Percentiles rank a stretch among this genome's conserved stretches.
phyloP scores from a whole-genome alignment of 2,113 vertebrate genomes.

The Daphoenositta chrysoptera region DNA sequence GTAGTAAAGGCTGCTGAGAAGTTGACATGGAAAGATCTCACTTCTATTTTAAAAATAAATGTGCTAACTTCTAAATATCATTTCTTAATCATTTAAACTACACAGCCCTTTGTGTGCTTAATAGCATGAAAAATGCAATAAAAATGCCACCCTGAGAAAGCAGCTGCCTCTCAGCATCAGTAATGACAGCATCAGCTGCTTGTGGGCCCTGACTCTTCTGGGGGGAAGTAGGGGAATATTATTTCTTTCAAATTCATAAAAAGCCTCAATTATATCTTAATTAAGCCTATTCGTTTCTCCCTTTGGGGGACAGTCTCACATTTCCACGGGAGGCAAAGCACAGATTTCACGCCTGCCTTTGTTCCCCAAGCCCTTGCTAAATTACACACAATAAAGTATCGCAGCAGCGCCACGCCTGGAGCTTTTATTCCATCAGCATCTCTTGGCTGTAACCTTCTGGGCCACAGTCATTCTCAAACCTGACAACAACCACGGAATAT shows the following conservation, averaged over 20 bases:
- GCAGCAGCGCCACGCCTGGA: neutral
- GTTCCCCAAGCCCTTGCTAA: neutral
- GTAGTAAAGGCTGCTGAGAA: neutral
- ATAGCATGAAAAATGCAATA: neutral
- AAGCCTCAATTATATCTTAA: neutral
- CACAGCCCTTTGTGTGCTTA: neutral
- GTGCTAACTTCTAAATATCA: neutral
- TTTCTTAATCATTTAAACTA: neutral
- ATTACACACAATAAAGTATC: neutral
- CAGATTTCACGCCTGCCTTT: neutral
- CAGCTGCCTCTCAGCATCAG: neutral
- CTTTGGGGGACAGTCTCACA: neutral
- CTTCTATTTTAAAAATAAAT: conserved; percentile 13
- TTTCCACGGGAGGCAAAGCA: neutral
- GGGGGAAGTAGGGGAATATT: neutral
- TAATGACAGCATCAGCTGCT: neutral
- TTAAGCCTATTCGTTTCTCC: neutral
- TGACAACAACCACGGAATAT: neutral
- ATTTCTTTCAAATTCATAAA: neutral
- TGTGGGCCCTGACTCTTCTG: neutral
- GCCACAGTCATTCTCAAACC: neutral
- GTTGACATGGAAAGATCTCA: neutral
- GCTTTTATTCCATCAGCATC: neutral
- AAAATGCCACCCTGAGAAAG: neutral
- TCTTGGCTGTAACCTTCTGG: neutral